These are phyloP conservation scores for Cancer borealis DNA, from an alignment of 2,888 invertebrate species.

Conservation along the genomic window DNA sequence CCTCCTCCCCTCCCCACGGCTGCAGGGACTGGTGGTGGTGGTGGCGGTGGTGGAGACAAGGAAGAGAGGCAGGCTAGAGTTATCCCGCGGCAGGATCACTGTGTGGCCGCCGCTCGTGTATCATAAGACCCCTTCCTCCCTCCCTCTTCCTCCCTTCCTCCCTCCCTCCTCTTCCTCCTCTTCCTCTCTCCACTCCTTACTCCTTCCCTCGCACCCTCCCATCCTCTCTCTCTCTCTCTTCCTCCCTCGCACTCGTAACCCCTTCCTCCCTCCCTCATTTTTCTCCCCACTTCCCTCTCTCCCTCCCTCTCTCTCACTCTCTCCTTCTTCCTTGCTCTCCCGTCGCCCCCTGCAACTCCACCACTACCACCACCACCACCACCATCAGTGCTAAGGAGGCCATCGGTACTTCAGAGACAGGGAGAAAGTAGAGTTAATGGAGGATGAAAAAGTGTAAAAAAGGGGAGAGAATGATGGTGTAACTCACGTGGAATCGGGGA, in stretches of 20 bases:
- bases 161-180: background rate
- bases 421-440: constrained; percentile 24
- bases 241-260: no score
- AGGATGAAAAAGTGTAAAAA: constrained; percentile 11
- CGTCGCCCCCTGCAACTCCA: constrained; percentile 32
- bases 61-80: background rate
- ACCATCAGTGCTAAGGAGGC: constrained; percentile 36
- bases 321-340: background rate
- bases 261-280: background rate
- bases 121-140: background rate
- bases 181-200: background rate
- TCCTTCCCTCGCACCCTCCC: background rate
- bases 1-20: background rate
- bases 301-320: background rate
- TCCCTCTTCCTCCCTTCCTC: background rate
- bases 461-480: constrained; percentile 38
- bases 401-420: constrained; percentile 33
- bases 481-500: constrained; percentile 15
- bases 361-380: background rate
- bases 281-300: background rate
- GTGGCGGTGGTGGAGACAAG: constrained; percentile 31
- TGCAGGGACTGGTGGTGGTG: background rate
- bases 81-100: constrained; percentile 38
- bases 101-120: constrained; percentile 35
- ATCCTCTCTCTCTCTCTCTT: background rate